Evolutionary conservation across 1,140 invertebrate genomes (phyloP).

Genomic region (Ceratina japonica): DNA sequence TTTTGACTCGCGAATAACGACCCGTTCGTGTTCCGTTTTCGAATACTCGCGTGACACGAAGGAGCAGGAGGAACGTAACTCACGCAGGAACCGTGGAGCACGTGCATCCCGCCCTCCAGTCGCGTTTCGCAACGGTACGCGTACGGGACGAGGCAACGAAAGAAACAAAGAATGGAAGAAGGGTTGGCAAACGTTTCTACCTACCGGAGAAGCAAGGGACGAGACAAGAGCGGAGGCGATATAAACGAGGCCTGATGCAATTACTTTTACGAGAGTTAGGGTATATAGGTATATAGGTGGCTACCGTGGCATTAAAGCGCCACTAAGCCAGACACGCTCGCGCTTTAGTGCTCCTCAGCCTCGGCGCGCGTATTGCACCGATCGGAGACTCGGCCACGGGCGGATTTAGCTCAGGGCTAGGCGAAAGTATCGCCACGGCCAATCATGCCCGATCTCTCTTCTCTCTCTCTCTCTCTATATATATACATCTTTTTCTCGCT

Average conservation of each 20-base stretch:
- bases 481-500: background rate
- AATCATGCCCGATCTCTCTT: constrained; percentile 67
- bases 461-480: background rate
- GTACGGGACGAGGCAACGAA: constrained; percentile 25
- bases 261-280: constrained; percentile 75
- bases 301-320: constrained; percentile 71
- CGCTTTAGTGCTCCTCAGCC: constrained; percentile 63
- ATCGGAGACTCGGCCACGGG: constrained; percentile 58
- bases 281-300: constrained; percentile 61
- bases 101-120: constrained; percentile 54
- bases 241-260: constrained; percentile 76
- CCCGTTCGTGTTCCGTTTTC: background rate
- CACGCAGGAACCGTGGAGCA: constrained; percentile 49
- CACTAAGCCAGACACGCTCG: constrained; percentile 64
- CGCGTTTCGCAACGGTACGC: constrained; percentile 46
- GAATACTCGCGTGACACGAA: too few species aligned
- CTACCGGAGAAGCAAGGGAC: constrained; percentile 65
- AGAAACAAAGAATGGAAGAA: background rate
- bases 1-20: too few species aligned
- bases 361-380: constrained; percentile 35
- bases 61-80: background rate
- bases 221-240: constrained; percentile 49
- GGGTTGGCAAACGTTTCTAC: constrained; percentile 64
- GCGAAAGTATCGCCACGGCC: constrained; percentile 72
- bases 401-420: constrained; percentile 69